phyloP scores from a whole-genome alignment of 1,140 invertebrate genomes.

The Pseudobourletiella spinata region DNA sequence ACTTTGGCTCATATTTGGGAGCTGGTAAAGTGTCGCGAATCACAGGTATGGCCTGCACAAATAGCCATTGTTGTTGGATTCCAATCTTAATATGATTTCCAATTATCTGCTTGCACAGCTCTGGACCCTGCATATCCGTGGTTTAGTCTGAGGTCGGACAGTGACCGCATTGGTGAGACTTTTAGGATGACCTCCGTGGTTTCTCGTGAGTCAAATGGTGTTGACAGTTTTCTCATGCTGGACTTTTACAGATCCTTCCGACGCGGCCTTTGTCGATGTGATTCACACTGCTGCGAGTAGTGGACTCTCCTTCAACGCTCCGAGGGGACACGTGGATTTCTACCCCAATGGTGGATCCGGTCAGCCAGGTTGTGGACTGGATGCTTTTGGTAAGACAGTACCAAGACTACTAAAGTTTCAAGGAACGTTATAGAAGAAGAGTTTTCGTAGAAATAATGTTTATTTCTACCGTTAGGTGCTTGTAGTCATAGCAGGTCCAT shows the following conservation, averaged over 20 bases:
- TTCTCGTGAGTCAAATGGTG: background rate
- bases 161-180: slow-evolving; percentile 3
- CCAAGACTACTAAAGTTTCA: background rate
- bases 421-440: no score
- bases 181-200: no score
- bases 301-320: slow-evolving; percentile 44
- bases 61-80: background rate
- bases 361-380: slow-evolving; percentile 28
- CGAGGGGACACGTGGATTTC: slow-evolving; percentile 53
- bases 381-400: slow-evolving; percentile 10
- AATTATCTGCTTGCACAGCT: slow-evolving; percentile 8
- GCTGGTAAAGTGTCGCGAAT: slow-evolving; percentile 16
- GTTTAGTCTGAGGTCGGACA: slow-evolving; percentile 11
- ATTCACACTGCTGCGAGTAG: slow-evolving; percentile 54
- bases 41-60: slow-evolving; percentile 1
- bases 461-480: slow-evolving; percentile 9
- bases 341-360: slow-evolving; percentile 39
- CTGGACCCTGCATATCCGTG: slow-evolving; percentile 24
- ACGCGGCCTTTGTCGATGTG: slow-evolving; percentile 54
- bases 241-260: slow-evolving; percentile 46
- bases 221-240: background rate
- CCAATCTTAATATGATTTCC: background rate
- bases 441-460: background rate
- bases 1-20: slow-evolving; percentile 6
- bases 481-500: slow-evolving; percentile 39